Evolutionary conservation across 2,797 vertebrate genomes (phyloP), one percentile per base, ranked within the genome.

Genomic region (Bucorvus abyssinicus): DNA sequence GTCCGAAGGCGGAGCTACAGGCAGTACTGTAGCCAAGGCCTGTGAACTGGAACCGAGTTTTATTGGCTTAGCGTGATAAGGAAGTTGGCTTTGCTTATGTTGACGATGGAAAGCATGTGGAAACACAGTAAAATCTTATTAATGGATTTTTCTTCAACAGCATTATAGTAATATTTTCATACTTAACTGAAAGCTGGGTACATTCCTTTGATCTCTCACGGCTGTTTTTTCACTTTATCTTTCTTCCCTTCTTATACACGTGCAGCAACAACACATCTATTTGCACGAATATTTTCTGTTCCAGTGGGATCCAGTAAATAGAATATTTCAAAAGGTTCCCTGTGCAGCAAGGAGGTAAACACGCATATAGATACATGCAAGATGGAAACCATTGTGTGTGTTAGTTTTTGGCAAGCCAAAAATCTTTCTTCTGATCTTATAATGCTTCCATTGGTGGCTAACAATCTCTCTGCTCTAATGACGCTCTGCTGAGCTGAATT

Each of bases 91-190:
- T 77, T 83, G 64, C 49, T 75, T n/a, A 21, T 84, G 27, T 84
- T n/a, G 50, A 63, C 29, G 44, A 22, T 60, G 29, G 53, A 75
- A 90, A 73, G 61, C 34, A 10, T 56, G 18, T 61, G 44, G 44
- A 74, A 90, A 90, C 27, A 57, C n/a, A 63, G 67, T n/a, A 57
- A 79, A 89, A 82, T 69, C 52, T 56, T 53, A 38, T 26, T 84
- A 59, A 49, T 77, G 49, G 57, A 29, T 91, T 94, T 94, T 90
- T 88, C 45, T 90, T 91, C 40, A 73, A 40, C n/a, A 68, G n/a
- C 17, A 20, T 76, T 67, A 20, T 73, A 30, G 52, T 76, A 63
- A 27, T 79, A 56, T 76, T 84, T 86, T 76, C 30, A 38, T 67
- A 14, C 18, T 81, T 93, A 70, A 47, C 7, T 79, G 44, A 55